Percentiles rank a stretch among this genome's conserved stretches.
phyloP scores from a whole-genome alignment of 2,797 vertebrate genomes.

The Hydrocynus forskahlii region DNA sequence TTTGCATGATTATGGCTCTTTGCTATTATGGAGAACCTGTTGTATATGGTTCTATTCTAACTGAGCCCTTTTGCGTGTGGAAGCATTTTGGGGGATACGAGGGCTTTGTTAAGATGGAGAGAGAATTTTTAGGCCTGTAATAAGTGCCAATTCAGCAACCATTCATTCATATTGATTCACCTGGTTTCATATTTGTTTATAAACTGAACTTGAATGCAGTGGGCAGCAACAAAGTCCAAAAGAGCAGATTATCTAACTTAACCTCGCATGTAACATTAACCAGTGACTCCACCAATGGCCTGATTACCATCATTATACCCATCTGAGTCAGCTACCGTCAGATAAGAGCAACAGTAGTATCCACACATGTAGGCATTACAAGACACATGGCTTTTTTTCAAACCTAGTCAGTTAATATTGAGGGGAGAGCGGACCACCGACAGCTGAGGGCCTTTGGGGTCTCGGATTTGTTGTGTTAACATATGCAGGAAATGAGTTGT shows the following conservation, averaged over 20 bases:
- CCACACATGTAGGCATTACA: background rate
- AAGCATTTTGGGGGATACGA: too few species aligned
- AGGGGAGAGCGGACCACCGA: background rate
- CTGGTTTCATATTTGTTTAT: background rate
- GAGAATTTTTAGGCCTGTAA: background rate
- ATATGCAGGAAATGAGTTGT: conserved; percentile 27
- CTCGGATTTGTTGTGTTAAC: background rate
- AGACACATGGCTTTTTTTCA: background rate
- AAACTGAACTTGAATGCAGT: background rate
- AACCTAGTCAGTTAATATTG: background rate
- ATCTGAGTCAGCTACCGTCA: background rate
- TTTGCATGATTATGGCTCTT: too few species aligned
- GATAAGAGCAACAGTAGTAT: background rate
- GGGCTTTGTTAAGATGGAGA: too few species aligned
- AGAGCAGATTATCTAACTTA: background rate
- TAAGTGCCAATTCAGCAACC: background rate
- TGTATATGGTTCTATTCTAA: too few species aligned
- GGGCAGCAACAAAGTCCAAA: background rate
- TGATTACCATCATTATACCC: background rate
- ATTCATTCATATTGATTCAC: background rate
- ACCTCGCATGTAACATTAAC: background rate
- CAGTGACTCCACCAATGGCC: background rate
- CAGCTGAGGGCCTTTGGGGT: background rate
- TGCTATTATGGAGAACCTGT: too few species aligned
- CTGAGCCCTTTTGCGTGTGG: too few species aligned